These are phyloP conservation scores for Notolepis coatsorum DNA, from an alignment of 2,797 vertebrate genomes.

Conservation along the genomic window DNA sequence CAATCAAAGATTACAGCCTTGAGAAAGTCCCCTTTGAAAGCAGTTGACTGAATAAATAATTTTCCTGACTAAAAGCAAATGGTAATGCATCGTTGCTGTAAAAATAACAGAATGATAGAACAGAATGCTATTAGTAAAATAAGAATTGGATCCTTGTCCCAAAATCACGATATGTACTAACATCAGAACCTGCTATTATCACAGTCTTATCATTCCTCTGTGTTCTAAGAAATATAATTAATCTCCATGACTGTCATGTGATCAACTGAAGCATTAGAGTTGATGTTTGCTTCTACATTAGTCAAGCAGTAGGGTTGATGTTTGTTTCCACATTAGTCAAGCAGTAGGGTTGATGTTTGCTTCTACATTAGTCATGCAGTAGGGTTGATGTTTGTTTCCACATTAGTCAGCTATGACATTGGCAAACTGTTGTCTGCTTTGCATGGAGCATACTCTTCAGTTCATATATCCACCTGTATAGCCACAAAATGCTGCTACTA, in stretches of 20 bases:
- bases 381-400: background rate
- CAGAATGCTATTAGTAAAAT: too few species aligned
- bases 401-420: too few species aligned
- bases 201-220: conserved; percentile 4
- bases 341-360: background rate
- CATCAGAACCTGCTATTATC: background rate
- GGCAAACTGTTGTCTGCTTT: too few species aligned
- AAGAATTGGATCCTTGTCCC: background rate
- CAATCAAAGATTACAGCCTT: too few species aligned
- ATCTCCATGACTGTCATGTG: too few species aligned
- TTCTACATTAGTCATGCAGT: background rate
- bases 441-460: too few species aligned
- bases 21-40: too few species aligned
- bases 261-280: background rate
- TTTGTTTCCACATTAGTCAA: background rate
- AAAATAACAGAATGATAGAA: background rate
- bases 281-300: background rate
- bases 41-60: too few species aligned
- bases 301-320: background rate
- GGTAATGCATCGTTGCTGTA: background rate
- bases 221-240: background rate
- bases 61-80: background rate
- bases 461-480: too few species aligned
- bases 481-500: conserved; percentile 27
- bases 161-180: too few species aligned